Evolutionary conservation across 2,888 invertebrate species (phyloP), one percentile per base, ranked within the genome.

Genomic region (Choristoneura rosaceana): DNA sequence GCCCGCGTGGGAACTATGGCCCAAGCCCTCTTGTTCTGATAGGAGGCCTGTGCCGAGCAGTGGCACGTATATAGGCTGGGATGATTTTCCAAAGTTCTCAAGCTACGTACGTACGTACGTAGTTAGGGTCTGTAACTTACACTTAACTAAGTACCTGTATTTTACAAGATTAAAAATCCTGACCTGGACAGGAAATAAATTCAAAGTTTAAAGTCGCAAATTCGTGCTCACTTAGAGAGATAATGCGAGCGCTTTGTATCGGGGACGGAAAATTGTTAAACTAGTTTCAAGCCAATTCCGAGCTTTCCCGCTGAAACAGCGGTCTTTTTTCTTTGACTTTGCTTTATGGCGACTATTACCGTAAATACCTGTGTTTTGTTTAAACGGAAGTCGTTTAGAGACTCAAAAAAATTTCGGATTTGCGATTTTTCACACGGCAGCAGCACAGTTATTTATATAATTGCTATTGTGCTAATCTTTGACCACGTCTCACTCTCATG

Each of bases 221-320:
- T 15, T 55, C 55, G 55, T n/a, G 55, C 62, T 55, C 43, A 17
- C 60, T 68, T 67, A 52, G 34, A 55, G 2, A 55, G 55, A 55
- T 45, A 69, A 69, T 41, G 3, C 69, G 12, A 45, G 25, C 50
- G 47, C 63, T 70, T 59, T 70, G 45, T 70, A 70, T 47, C 70
- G 25, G 33, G 17, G 59, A 38, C 47, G 45, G 64, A 59, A 70
- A 64, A 70, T 41, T 70, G 59, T 64, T 70, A 47, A 59, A 70
- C 64, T 64, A 47, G 58, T 69, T 69, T 52, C 41, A 41, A 62
- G 62, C 69, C 62, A 41, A 45, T 59, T 59, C 25, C 17, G 47
- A 70, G 47, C 38, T 59, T 41, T 69, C 34, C 63, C 47, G 47
- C 58, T 50, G 38, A 64, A 64, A n/a, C 47, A 10, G 34, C 47